Percentiles rank a stretch among this genome's conserved stretches.
Evolutionary conservation across 2,888 invertebrate genomes (phyloP).

Genomic region (Lamellibrachia satsuma): DNA sequence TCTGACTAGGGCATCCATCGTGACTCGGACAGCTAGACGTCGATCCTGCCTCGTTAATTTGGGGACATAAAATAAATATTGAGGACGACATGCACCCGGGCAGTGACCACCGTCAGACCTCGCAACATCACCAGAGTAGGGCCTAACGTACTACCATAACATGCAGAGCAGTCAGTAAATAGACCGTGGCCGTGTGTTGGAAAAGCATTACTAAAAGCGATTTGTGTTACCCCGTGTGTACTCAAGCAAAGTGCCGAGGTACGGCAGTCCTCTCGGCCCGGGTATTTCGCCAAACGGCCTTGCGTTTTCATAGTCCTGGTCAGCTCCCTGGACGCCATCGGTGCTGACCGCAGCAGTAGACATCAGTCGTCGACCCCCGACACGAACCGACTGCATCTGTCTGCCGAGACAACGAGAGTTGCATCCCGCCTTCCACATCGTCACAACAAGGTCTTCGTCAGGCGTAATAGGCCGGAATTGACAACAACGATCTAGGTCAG

Average conservation of each 20-base stretch:
- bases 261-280: conserved; percentile 57
- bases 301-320: conserved; percentile 33
- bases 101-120: too few species aligned
- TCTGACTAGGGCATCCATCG: too few species aligned
- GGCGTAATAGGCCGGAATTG: background rate
- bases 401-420: background rate
- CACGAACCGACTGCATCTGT: background rate
- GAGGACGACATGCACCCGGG: too few species aligned
- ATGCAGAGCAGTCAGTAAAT: too few species aligned
- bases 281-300: conserved; percentile 61
- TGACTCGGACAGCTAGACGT: too few species aligned
- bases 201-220: too few species aligned
- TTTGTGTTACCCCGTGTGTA: conserved; percentile 43
- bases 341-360: background rate
- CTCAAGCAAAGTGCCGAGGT: conserved; percentile 54
- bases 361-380: background rate
- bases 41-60: too few species aligned
- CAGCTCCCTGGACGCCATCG: background rate
- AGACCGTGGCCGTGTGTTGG: too few species aligned
- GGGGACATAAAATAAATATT: too few species aligned
- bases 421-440: background rate
- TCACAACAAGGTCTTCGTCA: background rate
- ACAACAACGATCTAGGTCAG: background rate
- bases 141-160: too few species aligned
- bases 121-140: too few species aligned